These are phyloP conservation scores for Notospermus geniculatus DNA, from an alignment of 1,140 invertebrate genomes.

Conservation along the genomic window DNA sequence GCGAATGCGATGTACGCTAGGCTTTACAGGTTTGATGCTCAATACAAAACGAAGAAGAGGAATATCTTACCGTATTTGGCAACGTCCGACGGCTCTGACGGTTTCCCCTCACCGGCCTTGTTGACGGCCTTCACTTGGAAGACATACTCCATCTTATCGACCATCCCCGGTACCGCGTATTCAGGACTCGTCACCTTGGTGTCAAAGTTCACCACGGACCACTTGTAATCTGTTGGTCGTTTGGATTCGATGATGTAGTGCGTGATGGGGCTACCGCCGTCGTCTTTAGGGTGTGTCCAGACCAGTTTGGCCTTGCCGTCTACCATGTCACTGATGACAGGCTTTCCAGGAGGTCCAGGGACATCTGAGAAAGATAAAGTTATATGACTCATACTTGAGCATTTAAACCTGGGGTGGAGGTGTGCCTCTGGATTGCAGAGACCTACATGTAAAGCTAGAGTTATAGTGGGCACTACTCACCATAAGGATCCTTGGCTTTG, in stretches of 20 bases:
- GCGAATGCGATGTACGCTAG: no score
- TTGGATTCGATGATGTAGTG: constrained; percentile 86
- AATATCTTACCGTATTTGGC: constrained; percentile 1
- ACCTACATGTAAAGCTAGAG: not conserved
- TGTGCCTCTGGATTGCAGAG: not conserved
- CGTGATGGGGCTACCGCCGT: constrained; percentile 92
- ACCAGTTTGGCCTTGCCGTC: constrained; percentile 60
- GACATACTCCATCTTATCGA: constrained; percentile 85
- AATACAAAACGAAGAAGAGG: not conserved
- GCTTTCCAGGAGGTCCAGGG: constrained; percentile 1
- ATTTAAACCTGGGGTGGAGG: not conserved
- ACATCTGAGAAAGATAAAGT: not conserved
- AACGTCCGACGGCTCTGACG: constrained; percentile 68
- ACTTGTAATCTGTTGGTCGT: constrained; percentile 66
- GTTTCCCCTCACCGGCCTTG: constrained; percentile 90
- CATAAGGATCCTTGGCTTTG: constrained; percentile 91
- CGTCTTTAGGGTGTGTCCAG: constrained; percentile 97
- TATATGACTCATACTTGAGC: not conserved
- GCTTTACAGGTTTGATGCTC: no score
- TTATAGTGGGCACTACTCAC: constrained; percentile 54
- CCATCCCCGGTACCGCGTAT: constrained; percentile 88
- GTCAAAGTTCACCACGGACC: constrained; percentile 71
- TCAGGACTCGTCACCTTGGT: constrained; percentile 71
- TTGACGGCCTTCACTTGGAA: constrained; percentile 95
- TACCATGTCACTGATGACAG: not conserved